Conservation (phyloP, 2,888 invertebrate species). For the Caenorhabditis drosophilae region DNA sequence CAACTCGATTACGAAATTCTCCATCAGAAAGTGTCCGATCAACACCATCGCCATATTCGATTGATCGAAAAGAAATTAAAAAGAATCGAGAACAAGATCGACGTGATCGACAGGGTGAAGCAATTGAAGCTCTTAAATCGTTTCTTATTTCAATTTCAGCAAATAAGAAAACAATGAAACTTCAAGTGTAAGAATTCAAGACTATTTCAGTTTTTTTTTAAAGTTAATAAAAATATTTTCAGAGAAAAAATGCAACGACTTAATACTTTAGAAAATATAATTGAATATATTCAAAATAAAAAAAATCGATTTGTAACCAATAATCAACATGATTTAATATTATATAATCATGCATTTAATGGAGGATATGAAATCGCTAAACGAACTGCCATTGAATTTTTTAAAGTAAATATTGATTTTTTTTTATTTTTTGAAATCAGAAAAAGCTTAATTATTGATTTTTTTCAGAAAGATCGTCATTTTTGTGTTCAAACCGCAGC, state of each 20-base stretch:
- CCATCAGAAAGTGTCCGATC: no score
- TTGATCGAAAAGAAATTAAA: conserved; percentile 25
- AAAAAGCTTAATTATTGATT: not conserved
- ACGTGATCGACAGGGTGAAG: conserved; percentile 33
- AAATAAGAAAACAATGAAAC: conserved; percentile 13
- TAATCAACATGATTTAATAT: conserved; percentile 11
- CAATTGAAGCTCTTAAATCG: conserved; percentile 22
- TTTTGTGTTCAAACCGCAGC: conserved; percentile 13
- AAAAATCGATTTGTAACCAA: conserved; percentile 20
- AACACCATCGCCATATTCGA: conserved; percentile 11
- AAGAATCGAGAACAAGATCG: conserved; percentile 38
- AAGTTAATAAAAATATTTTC: no score
- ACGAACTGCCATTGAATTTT: conserved; percentile 12
- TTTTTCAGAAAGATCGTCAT: conserved; percentile 20
- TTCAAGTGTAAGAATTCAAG: conserved; percentile 28
- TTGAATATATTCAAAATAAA: conserved; percentile 29
- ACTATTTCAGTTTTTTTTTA: conserved; percentile 2
- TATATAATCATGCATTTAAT: conserved; percentile 17
- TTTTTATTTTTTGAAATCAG: not conserved
- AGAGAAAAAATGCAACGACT: conserved; percentile 39
- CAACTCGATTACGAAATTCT: no score
- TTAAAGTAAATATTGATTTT: conserved; percentile 12
- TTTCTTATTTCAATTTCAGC: conserved; percentile 15
- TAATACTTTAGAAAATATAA: conserved; percentile 30
- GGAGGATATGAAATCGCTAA: conserved; percentile 29